Evolutionary conservation across 2,888 invertebrate genomes (phyloP).

Genomic region (Rutpela maculata): DNA sequence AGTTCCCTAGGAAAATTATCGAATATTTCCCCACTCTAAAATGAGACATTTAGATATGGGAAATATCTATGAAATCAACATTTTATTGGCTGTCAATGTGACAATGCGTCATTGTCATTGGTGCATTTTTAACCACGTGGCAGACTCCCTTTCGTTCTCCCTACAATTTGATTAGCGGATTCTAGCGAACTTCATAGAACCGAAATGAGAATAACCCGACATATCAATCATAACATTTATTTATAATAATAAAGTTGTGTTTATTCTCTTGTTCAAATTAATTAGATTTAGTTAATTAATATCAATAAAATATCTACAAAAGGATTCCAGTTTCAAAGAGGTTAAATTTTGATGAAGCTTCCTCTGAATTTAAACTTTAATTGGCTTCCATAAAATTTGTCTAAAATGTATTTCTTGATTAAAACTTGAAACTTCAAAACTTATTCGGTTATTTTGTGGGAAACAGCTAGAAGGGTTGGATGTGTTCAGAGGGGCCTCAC

Average conservation of each 20-base stretch:
- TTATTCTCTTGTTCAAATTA: constrained; percentile 24
- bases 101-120: too few relatives aligned
- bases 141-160: too few relatives aligned
- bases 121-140: too few relatives aligned
- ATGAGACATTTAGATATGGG: too few relatives aligned
- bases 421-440: constrained; percentile 29
- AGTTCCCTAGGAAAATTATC: too few relatives aligned
- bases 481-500: constrained; percentile 1
- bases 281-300: constrained; percentile 28
- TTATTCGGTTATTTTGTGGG: constrained; percentile 24
- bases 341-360: constrained; percentile 26
- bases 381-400: constrained; percentile 36
- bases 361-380: constrained; percentile 30
- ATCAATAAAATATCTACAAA: constrained; percentile 13
- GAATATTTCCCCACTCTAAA: too few relatives aligned
- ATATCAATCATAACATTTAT: neutral
- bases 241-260: constrained; percentile 24
- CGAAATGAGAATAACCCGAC: neutral
- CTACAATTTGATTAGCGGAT: too few relatives aligned
- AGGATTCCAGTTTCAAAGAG: constrained; percentile 8
- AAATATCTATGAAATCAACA: too few relatives aligned
- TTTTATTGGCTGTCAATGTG: too few relatives aligned
- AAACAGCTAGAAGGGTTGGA: neutral
- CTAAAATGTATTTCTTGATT: constrained; percentile 31
- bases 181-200: neutral